Conservation (phyloP, 1,140 invertebrate species). For the Streblospio benedicti region DNA sequence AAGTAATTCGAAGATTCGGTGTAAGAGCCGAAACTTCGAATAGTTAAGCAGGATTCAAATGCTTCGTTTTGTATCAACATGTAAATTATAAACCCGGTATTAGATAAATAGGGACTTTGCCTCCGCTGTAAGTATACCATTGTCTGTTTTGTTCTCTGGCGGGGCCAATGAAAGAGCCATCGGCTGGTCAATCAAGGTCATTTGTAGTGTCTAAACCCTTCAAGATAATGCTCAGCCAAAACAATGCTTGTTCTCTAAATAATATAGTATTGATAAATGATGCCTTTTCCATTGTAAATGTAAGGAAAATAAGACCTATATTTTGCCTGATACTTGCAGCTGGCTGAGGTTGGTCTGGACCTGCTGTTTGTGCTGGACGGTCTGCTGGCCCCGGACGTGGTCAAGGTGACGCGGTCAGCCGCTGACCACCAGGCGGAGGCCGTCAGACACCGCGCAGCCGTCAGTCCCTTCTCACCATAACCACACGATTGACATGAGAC, state of each 20-base stretch:
- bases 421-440: slow-evolving; percentile 67
- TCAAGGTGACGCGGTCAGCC: slow-evolving; percentile 55
- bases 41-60: too few relatives aligned
- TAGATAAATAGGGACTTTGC: background rate
- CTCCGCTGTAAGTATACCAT: background rate
- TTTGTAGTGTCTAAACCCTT: slow-evolving; percentile 2
- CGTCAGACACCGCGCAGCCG: slow-evolving; percentile 57
- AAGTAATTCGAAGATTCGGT: too few relatives aligned
- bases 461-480: slow-evolving; percentile 23
- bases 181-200: too few relatives aligned
- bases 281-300: too few relatives aligned
- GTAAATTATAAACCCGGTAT: too few relatives aligned
- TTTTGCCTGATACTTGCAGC: slow-evolving; percentile 51
- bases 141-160: background rate
- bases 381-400: slow-evolving; percentile 61
- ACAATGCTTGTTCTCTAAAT: too few relatives aligned
- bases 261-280: too few relatives aligned
- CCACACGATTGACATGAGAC: background rate
- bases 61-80: too few relatives aligned
- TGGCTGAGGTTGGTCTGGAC: slow-evolving; percentile 66
- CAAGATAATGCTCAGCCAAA: too few relatives aligned
- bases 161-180: background rate
- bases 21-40: too few relatives aligned
- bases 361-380: slow-evolving; percentile 75
- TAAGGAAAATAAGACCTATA: background rate